Evolutionary conservation across 2,888 invertebrate species (phyloP).

Genomic region (Bembecia ichneumoniformis): DNA sequence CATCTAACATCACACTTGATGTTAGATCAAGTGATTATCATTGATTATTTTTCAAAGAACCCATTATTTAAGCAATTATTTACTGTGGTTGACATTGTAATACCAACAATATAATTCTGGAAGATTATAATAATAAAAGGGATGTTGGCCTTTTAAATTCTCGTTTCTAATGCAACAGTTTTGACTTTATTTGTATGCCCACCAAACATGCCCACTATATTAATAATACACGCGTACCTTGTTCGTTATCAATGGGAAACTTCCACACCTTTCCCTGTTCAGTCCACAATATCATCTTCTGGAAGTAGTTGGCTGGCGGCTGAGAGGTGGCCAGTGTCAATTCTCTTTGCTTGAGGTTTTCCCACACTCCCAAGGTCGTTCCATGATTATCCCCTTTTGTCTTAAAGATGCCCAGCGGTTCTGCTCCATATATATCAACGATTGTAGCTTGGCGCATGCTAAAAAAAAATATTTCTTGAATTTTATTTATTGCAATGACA

Average conservation of each 20-base stretch:
- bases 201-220: too few relatives aligned
- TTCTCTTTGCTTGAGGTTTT: constrained; percentile 75
- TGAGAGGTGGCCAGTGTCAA: constrained; percentile 77
- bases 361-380: constrained; percentile 77
- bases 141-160: too few relatives aligned
- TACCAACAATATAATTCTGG: too few relatives aligned
- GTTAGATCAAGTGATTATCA: too few relatives aligned
- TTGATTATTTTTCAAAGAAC: too few relatives aligned
- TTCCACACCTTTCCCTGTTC: constrained; percentile 95
- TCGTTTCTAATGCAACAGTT: too few relatives aligned
- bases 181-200: too few relatives aligned
- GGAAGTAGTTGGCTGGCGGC: constrained; percentile 89
- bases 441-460: constrained; percentile 34
- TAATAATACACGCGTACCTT: too few relatives aligned
- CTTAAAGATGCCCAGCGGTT: constrained; percentile 77
- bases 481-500: constrained; percentile 1
- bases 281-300: constrained; percentile 95
- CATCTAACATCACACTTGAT: too few relatives aligned
- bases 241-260: constrained; percentile 98
- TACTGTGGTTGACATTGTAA: too few relatives aligned
- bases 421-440: constrained; percentile 75
- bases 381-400: constrained; percentile 40
- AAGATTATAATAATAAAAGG: too few relatives aligned
- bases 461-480: constrained; percentile 9
- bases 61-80: too few relatives aligned